A percentile compares a stretch with the other conserved stretches of the same genome.
Conservation (phyloP, 2,888 invertebrate genomes). For the Sisyra terminalis region DNA sequence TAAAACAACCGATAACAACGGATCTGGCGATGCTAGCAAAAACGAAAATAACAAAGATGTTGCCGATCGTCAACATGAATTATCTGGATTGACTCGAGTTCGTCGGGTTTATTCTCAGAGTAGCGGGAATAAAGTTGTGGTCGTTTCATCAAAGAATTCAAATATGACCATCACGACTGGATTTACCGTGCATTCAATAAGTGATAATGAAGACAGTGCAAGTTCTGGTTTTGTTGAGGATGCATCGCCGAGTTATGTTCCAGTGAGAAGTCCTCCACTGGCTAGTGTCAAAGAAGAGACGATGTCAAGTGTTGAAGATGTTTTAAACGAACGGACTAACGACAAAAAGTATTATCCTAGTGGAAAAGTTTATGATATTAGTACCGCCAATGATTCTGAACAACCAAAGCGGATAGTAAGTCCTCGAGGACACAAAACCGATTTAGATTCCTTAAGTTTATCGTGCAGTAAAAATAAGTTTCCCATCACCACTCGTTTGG, state of each 20-base stretch:
- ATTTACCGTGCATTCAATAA: conserved; percentile 10
- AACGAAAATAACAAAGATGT: conserved; percentile 10
- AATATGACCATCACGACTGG: conserved; percentile 13
- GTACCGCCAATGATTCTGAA: conserved; percentile 5
- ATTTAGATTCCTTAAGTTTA: conserved; percentile 28
- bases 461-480: conserved; percentile 41
- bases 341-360: neutral
- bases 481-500: conserved; percentile 30
- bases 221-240: conserved; percentile 9
- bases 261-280: conserved; percentile 21
- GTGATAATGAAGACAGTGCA: conserved; percentile 1
- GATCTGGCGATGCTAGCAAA: neutral
- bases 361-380: neutral
- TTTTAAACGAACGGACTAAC: conserved; percentile 13
- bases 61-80: conserved; percentile 14
- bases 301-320: conserved; percentile 27
- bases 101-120: neutral
- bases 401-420: conserved; percentile 7
- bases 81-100: conserved; percentile 11
- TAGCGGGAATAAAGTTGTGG: conserved; percentile 4
- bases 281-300: conserved; percentile 28
- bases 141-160: conserved; percentile 9
- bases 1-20: neutral
- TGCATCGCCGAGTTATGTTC: conserved; percentile 14
- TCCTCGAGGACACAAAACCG: conserved; percentile 16